A percentile compares a stretch with the other conserved stretches of the same genome.
phyloP scores from a whole-genome alignment of 2,888 invertebrate species.

The Xestia rhomboidea region DNA sequence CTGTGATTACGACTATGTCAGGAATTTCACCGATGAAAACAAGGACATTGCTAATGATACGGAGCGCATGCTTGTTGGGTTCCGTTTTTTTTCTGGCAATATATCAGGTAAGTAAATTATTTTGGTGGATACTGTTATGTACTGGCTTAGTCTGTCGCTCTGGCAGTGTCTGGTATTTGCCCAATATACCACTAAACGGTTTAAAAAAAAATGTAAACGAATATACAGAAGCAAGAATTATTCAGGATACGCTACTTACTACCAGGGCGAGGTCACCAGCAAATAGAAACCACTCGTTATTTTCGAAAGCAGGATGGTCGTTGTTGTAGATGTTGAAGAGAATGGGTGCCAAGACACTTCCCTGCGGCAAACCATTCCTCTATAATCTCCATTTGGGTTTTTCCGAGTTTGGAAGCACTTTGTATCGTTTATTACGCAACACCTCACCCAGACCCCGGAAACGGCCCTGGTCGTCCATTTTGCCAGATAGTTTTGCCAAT shows the following conservation, averaged over 20 bases:
- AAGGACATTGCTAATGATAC: conserved; percentile 65
- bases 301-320: not conserved
- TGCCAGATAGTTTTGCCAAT: not conserved
- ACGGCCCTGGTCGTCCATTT: not conserved
- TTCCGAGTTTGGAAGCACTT: not conserved
- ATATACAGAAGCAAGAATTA: not conserved
- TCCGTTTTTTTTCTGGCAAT: conserved; percentile 72
- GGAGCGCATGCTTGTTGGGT: conserved; percentile 69
- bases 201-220: not conserved
- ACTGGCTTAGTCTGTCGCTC: not conserved
- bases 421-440: too few relatives aligned
- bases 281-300: not conserved
- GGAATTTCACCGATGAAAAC: conserved; percentile 70
- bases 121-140: not conserved
- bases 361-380: conserved; percentile 7
- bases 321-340: not conserved
- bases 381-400: not conserved
- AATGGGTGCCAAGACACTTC: not conserved
- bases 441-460: not conserved
- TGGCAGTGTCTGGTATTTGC: not conserved
- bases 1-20: conserved; percentile 65
- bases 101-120: conserved; percentile 73
- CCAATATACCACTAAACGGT: not conserved
- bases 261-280: not conserved
- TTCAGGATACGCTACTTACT: not conserved